These are phyloP conservation scores for Bujurquina vittata DNA, from an alignment of 2,113 vertebrate species.

Conservation along the genomic window DNA sequence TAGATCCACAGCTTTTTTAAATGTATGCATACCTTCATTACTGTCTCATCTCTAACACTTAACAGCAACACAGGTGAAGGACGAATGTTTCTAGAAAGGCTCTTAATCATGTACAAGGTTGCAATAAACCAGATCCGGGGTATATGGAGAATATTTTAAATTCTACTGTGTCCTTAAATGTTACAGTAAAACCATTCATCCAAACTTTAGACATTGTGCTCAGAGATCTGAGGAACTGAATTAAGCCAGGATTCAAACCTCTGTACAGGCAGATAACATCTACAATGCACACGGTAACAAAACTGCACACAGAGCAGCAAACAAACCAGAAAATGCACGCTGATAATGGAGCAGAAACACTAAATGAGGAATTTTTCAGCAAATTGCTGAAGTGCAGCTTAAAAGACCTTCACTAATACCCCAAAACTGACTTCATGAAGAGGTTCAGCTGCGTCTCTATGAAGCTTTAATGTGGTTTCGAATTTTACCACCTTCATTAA, in stretches of 20 bases:
- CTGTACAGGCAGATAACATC: not conserved
- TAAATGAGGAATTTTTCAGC: not conserved
- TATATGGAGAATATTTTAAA: too few species aligned
- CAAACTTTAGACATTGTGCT: too few species aligned
- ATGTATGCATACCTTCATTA: not conserved
- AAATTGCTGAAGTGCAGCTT: not conserved
- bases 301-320: not conserved
- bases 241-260: too few species aligned
- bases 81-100: not conserved
- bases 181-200: too few species aligned
- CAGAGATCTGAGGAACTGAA: too few species aligned
- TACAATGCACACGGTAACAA: too few species aligned
- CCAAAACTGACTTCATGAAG: not conserved
- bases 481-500: not conserved
- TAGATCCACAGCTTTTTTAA: not conserved
- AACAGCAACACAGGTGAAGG: not conserved
- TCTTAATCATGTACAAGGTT: not conserved
- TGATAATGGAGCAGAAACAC: not conserved
- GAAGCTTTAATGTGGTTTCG: not conserved
- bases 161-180: too few species aligned
- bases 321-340: not conserved
- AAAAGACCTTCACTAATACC: too few species aligned
- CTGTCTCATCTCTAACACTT: not conserved
- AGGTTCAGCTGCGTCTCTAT: not conserved
- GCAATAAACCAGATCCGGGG: not conserved